phyloP scores from a whole-genome alignment of 2,113 vertebrate genomes.

The Carettochelys insculpta region DNA sequence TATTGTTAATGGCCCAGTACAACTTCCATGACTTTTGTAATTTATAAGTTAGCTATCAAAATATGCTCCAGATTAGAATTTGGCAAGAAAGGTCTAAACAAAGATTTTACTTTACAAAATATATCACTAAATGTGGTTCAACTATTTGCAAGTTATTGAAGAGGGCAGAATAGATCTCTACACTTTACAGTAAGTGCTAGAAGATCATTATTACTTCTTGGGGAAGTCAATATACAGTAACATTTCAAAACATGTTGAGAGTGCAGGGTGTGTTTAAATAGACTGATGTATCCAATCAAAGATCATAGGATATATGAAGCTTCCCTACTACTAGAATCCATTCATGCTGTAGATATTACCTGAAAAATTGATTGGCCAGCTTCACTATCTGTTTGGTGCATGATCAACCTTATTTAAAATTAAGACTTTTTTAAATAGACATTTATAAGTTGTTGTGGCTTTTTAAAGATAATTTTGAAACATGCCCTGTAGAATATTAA shows the following conservation, averaged over 20 bases:
- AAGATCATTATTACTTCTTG: constrained; percentile 8
- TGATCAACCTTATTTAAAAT: background rate
- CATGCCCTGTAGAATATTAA: background rate
- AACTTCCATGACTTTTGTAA: constrained; percentile 60
- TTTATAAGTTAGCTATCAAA: constrained; percentile 72
- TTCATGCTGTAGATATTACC: background rate
- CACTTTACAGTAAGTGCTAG: background rate
- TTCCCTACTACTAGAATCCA: background rate
- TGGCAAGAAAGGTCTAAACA: constrained; percentile 58
- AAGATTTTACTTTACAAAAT: background rate
- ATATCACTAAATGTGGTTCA: constrained; percentile 19
- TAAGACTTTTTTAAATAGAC: background rate
- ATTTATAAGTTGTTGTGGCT: background rate
- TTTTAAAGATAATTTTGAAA: background rate
- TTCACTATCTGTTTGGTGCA: background rate
- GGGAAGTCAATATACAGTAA: background rate
- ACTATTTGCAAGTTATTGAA: constrained; percentile 38
- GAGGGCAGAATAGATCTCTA: background rate
- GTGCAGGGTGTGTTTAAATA: background rate
- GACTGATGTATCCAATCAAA: background rate
- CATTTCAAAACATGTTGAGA: background rate
- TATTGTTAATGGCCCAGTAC: constrained; percentile 63
- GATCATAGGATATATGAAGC: background rate
- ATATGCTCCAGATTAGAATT: constrained; percentile 65
- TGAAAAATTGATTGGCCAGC: background rate